Evolutionary conservation across 2,113 vertebrate species (phyloP), one percentile per base, ranked within the genome.

Genomic region (Sorex araneus): DNA sequence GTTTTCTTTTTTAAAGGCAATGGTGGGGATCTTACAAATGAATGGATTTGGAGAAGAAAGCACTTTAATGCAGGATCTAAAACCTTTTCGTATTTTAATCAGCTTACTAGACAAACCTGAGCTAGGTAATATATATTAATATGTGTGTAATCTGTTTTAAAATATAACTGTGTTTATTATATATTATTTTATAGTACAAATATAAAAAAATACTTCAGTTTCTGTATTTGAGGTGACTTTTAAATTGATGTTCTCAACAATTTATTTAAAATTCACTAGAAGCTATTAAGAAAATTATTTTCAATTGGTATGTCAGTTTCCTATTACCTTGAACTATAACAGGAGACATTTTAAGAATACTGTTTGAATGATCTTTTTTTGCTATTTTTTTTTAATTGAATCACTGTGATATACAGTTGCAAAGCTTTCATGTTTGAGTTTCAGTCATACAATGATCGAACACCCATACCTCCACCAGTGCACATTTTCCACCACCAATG

Each of bases 51-150:
- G 98, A 95, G 98, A 99, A 96, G 99, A 99, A 96, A 99, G 98
- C 90, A 97, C 99, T 2, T 97, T 99, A 94, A 99, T 98, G 98
- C 99, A 99, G 57, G 99, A 99, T 96, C 98, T 99, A 82, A 99
- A 99, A 97, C 99, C 99, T 28, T 99, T 99, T 95, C 99, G 99
- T 87, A 99, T 99, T 98, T 98, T 99, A 92, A 99, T 99, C 97
- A 99, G 99, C 97, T 98, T 99, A 87, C 97, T 99, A 97, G 99
- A 99, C 97, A 99, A 99, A 96, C 99, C 99, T 83, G 99, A 99
- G 94, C 98, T 99, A 86, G 99, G 99, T 99, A 99, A 97, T 95
- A 64, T 75, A 36, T 86, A 21, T 23, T 50, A 50, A 21, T 60
- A 23, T 60, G 57, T 60, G 18, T 60, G 19, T 23, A 23, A 40